Evolutionary conservation across 2,888 invertebrate species (phyloP).

Genomic region (Agapostemon virescens): DNA sequence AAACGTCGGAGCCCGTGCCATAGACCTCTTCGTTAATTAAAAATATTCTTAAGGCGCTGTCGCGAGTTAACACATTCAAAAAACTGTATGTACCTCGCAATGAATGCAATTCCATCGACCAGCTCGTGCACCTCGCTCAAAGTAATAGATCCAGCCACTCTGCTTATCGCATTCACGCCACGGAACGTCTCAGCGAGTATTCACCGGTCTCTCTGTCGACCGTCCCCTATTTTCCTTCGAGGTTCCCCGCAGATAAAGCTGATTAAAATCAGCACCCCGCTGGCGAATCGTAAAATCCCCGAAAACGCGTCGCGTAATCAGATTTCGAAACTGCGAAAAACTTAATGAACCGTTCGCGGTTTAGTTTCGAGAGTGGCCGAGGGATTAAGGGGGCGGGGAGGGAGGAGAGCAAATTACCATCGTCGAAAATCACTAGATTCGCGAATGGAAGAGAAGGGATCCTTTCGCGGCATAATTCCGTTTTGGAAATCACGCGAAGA

Average conservation of each 20-base stretch:
- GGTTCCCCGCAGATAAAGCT: not conserved
- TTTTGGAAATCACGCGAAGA: slow-evolving; percentile 35
- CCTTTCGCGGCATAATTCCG: slow-evolving; percentile 18
- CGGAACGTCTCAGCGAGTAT: not conserved
- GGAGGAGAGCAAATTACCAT: not conserved
- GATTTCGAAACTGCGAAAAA: slow-evolving; percentile 12
- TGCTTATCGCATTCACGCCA: not conserved
- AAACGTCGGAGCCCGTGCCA: too few species aligned
- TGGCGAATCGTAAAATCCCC: slow-evolving; percentile 14
- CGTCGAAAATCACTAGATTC: slow-evolving; percentile 6
- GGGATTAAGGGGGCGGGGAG: too few species aligned
- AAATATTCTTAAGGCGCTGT: too few species aligned
- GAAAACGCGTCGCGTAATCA: slow-evolving; percentile 11
- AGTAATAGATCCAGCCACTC: not conserved
- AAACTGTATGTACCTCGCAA: not conserved
- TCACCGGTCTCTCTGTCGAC: not conserved
- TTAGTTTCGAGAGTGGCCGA: not conserved
- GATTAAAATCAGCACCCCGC: not conserved
- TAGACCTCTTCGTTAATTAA: too few species aligned
- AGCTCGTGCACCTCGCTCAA: not conserved
- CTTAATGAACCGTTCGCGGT: slow-evolving; percentile 12
- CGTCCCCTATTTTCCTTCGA: not conserved
- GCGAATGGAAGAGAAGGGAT: not conserved
- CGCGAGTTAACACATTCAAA: not conserved
- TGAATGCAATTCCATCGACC: not conserved